Evolutionary conservation across 2,888 invertebrate species (phyloP).

Genomic region (Lochmaea capreae): DNA sequence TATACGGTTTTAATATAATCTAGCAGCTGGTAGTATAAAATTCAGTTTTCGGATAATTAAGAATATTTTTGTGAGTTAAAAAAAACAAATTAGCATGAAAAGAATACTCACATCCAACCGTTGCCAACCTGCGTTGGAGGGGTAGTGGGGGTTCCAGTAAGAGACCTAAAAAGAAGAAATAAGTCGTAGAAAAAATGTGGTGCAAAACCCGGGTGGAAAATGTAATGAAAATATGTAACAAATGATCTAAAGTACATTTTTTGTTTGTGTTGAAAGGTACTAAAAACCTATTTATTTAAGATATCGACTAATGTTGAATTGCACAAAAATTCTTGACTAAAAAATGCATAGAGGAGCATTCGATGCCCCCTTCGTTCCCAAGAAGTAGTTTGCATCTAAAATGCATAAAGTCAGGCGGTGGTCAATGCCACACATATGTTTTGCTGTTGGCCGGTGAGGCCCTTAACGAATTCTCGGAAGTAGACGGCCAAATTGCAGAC

Average conservation of each 20-base stretch:
- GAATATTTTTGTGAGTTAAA: too few species aligned
- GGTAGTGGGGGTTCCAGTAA: conserved; percentile 67
- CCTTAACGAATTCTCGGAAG: conserved; percentile 52
- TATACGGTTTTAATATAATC: background rate
- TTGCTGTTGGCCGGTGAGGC: conserved; percentile 33
- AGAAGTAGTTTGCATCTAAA: conserved; percentile 45
- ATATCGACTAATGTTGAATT: background rate
- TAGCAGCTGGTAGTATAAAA: too few species aligned
- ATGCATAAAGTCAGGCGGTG: conserved; percentile 49
- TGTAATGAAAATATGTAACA: too few species aligned
- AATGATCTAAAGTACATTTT: too few species aligned
- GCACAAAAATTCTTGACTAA: background rate
- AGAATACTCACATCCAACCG: conserved; percentile 70
- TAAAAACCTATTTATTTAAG: too few species aligned
- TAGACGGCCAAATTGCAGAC: conserved; percentile 47
- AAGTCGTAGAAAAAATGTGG: background rate
- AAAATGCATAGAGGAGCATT: background rate
- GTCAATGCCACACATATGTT: conserved; percentile 50
- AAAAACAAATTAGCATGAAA: conserved; percentile 10
- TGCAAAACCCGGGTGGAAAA: too few species aligned
- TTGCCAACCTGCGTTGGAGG: conserved; percentile 68
- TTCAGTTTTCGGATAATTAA: too few species aligned
- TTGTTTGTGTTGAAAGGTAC: too few species aligned
- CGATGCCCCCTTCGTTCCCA: conserved; percentile 31
- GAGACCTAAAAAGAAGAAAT: conserved; percentile 65